Conservation (phyloP, 1,140 invertebrate species). For the Philotrypesis tridentata region DNA sequence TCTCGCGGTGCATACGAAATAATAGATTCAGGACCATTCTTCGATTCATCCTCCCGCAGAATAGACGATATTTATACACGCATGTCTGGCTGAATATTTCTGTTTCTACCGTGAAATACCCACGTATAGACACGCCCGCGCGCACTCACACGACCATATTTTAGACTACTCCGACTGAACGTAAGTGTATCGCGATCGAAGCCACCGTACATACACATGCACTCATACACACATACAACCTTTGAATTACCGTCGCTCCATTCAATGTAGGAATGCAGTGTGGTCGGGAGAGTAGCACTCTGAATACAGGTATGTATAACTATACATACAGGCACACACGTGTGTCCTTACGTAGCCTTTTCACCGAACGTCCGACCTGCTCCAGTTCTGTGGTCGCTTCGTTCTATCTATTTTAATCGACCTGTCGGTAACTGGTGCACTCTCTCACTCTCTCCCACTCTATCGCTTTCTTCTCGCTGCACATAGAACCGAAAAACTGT, state of each 20-base stretch:
- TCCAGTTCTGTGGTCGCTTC: conserved; percentile 20
- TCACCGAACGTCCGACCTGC: conserved; percentile 36
- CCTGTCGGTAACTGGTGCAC: conserved; percentile 30
- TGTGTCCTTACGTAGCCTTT: conserved; percentile 47
- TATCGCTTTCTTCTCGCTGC: neutral
- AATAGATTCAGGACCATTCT: neutral
- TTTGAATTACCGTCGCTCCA: conserved; percentile 36
- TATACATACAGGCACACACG: neutral
- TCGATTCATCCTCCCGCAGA: conserved; percentile 11
- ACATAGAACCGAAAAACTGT: neutral
- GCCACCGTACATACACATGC: conserved; percentile 12
- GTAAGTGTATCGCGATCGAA: conserved; percentile 8
- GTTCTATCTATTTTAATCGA: conserved; percentile 45
- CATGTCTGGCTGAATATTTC: conserved; percentile 11
- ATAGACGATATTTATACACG: conserved; percentile 29
- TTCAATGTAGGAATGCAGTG: conserved; percentile 41
- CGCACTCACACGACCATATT: neutral
- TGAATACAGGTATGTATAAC: neutral
- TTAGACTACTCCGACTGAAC: neutral
- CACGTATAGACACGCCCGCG: too few species aligned
- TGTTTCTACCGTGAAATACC: neutral
- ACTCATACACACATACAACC: neutral
- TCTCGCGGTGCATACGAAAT: conserved; percentile 1
- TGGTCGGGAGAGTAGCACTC: neutral
- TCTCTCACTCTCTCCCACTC: too few species aligned